Evolutionary conservation across 1,140 invertebrate species (phyloP), one percentile per base, ranked within the genome.

Genomic region (Temnothorax nylanderi): DNA sequence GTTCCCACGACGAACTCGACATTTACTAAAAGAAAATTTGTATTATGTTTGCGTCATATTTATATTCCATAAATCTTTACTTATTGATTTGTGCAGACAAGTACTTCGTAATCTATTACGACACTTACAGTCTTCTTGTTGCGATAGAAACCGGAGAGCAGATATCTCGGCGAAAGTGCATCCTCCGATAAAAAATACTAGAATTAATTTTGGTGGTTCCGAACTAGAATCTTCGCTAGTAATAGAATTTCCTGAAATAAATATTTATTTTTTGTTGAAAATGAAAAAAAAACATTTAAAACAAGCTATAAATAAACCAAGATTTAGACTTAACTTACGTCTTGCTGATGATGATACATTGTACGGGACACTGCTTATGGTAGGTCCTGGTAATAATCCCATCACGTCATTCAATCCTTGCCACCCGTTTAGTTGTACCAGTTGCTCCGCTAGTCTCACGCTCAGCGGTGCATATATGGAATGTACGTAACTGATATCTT

Each of bases 121-220:
- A 88, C 87, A 95, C 95, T 95, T 93, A 97, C 97, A 97, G 89
- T 99, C 98, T 95, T 99, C 98, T 94, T 98, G 97, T 92, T 98
- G 98, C 8, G 98, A 98, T 6, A 99, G 96, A 94, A 98, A 99
- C 88, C 99, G 96, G 1, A 99, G 94, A 0, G 99, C 98, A 2
- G 99, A 98, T 91, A 99, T 97, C 95, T 99, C 99, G 3, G 99
- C 98, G 96, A 98, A 99, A 0, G 99, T 99, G 93, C 99, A 99
- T 3, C 99, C 99, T 13, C 99, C 99, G 32, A 99, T 97, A 93
- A 99, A 99, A 93, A 99, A 98, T 0, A 99, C 98, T 6, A 99
- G 94, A n/a, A 99, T 97, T 1, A 99, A 97, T 92, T 97, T 97
- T 0, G 97, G 96, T 65, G 96, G 96, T 86, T 98, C 97, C 10